A percentile compares a stretch with the other conserved stretches of the same genome.
Evolutionary conservation across 2,797 vertebrate species (phyloP).

Genomic region (Potorous gilbertii): DNA sequence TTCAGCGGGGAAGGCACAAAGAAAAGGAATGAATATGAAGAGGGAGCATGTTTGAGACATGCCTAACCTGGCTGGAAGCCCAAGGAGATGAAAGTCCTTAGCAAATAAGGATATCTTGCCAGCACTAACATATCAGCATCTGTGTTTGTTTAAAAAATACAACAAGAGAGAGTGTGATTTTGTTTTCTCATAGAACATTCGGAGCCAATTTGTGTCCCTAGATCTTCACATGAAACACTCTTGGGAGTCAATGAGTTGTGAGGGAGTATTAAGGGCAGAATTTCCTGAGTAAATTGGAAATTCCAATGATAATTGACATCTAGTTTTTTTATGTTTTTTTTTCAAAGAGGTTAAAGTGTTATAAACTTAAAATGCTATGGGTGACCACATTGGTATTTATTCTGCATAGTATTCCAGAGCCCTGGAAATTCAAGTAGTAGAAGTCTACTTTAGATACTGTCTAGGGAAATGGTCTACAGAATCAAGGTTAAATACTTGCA

Average conservation of each 20-base stretch:
- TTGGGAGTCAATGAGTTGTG: constrained; percentile 55
- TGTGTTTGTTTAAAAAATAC: constrained; percentile 77
- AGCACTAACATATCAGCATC: constrained; percentile 67
- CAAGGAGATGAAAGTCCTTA: constrained; percentile 60
- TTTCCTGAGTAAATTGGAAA: constrained; percentile 67
- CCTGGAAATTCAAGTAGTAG: constrained; percentile 33
- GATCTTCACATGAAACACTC: constrained; percentile 71
- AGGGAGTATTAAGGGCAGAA: constrained; percentile 51
- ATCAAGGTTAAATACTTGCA: not conserved
- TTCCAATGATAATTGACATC: constrained; percentile 66
- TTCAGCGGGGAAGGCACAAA: constrained; percentile 25
- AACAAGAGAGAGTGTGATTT: constrained; percentile 49
- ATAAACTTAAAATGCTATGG: constrained; percentile 37
- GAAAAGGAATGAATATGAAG: constrained; percentile 46
- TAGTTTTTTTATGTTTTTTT: constrained; percentile 42
- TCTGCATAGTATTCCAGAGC: not conserved
- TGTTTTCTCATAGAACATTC: constrained; percentile 70
- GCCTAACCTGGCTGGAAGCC: constrained; percentile 67
- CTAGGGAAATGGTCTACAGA: not conserved
- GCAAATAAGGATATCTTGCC: constrained; percentile 66
- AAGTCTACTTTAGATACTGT: not conserved
- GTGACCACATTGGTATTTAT: constrained; percentile 12
- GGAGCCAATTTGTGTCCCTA: constrained; percentile 73
- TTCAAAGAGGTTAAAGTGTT: constrained; percentile 65
- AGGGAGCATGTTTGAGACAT: constrained; percentile 23